These are phyloP conservation scores for Mungos mungo DNA, from an alignment of 2,113 vertebrate species.

Conservation along the genomic window DNA sequence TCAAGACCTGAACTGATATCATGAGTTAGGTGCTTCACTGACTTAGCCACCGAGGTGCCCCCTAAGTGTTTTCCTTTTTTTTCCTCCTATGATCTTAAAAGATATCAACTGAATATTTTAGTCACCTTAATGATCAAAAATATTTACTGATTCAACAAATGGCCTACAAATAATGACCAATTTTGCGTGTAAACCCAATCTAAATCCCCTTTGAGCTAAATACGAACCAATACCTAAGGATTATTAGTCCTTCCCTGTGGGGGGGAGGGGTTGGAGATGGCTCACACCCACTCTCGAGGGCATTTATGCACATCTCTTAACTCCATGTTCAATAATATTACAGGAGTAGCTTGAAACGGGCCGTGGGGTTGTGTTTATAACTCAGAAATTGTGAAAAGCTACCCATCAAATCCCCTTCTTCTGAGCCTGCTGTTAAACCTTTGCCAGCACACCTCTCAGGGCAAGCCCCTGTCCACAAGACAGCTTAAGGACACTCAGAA, in stretches of 20 bases:
- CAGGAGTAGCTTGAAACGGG: neutral
- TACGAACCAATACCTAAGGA: neutral
- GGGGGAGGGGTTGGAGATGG: accelerated
- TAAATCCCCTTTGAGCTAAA: neutral
- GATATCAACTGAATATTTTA: neutral
- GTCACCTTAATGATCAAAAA: conserved; percentile 13
- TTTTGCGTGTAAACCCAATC: neutral
- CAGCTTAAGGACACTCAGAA: neutral
- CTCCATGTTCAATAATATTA: neutral
- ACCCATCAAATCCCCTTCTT: neutral
- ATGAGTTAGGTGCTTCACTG: too few relatives aligned
- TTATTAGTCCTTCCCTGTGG: neutral
- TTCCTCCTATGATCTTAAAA: neutral
- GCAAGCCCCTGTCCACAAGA: neutral
- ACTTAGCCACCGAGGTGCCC: too few relatives aligned
- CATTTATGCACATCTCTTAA: neutral
- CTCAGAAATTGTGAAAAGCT: neutral
- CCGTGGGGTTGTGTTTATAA: neutral
- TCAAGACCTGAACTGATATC: too few relatives aligned
- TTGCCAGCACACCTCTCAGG: neutral
- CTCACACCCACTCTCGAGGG: neutral
- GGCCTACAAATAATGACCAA: neutral
- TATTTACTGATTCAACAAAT: conserved; percentile 51
- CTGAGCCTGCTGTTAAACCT: neutral
- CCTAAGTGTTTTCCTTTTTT: too few relatives aligned